Percentiles rank a stretch among this genome's conserved stretches.
Conservation (phyloP, 2,888 invertebrate species). For the Callyntrura guangdongensis region DNA sequence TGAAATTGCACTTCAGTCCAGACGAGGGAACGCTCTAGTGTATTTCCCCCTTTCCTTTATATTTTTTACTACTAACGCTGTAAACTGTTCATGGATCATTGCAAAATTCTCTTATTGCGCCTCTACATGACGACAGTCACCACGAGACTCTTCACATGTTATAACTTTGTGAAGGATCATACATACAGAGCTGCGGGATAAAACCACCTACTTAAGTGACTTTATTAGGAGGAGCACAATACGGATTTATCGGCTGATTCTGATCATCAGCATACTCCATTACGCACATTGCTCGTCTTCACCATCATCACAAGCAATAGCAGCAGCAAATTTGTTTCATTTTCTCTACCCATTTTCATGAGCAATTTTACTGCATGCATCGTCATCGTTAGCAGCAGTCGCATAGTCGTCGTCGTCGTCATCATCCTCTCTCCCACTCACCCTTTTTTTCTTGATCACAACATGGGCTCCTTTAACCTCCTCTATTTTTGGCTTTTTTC, state of each 20-base stretch:
- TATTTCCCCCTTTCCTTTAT: neutral
- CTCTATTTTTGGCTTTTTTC: neutral
- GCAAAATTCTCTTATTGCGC: neutral
- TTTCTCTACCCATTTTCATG: neutral
- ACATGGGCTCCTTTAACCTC: constrained; percentile 3
- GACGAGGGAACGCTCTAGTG: neutral
- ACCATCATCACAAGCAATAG: constrained; percentile 6
- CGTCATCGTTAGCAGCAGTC: neutral
- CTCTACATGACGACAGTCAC: neutral
- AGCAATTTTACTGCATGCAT: constrained; percentile 36
- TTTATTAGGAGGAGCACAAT: constrained; percentile 37
- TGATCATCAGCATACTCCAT: constrained; percentile 63
- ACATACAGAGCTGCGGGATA: neutral
- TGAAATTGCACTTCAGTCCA: neutral
- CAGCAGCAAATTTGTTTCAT: constrained; percentile 2
- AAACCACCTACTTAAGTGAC: constrained; percentile 34
- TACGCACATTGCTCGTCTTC: constrained; percentile 73
- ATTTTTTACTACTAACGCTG: neutral
- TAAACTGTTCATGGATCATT: constrained; percentile 13
- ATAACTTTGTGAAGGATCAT: neutral
- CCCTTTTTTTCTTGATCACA: constrained; percentile 67
- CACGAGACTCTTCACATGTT: neutral
- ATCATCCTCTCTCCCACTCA: constrained; percentile 1
- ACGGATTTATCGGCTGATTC: neutral
- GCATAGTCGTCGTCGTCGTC: neutral